phyloP scores from a whole-genome alignment of 2,888 invertebrate genomes.

The Papilio protenor region DNA sequence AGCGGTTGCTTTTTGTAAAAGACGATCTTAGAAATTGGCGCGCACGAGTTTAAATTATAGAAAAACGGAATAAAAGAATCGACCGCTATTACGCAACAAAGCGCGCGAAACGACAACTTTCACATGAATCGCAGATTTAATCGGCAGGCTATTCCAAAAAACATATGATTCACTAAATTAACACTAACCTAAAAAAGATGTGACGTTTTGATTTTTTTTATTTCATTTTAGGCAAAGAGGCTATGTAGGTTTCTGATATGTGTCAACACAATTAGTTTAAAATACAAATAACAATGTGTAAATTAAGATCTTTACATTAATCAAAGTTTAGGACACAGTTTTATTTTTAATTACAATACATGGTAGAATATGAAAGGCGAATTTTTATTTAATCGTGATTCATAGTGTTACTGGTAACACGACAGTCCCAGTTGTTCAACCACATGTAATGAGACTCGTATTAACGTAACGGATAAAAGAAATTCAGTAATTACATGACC shows the following conservation, averaged over 20 bases:
- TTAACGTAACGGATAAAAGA: constrained; percentile 39
- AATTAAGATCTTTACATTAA: no score
- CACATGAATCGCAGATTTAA: constrained; percentile 28
- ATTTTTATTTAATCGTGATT: background rate
- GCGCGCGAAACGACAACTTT: constrained; percentile 40
- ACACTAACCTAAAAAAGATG: constrained; percentile 17
- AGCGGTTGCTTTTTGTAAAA: background rate
- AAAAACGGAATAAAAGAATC: constrained; percentile 28
- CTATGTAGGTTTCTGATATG: background rate
- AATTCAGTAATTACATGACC: constrained; percentile 30
- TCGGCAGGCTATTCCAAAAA: constrained; percentile 22
- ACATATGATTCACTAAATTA: constrained; percentile 4
- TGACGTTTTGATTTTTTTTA: background rate
- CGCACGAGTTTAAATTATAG: constrained; percentile 20
- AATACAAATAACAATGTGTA: no score
- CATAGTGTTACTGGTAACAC: background rate
- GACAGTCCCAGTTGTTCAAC: constrained; percentile 13
- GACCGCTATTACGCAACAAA: constrained; percentile 37
- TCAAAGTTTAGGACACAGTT: background rate
- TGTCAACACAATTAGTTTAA: background rate
- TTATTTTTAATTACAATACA: background rate
- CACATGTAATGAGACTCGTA: constrained; percentile 25
- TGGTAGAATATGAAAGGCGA: background rate
- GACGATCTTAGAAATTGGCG: constrained; percentile 23
- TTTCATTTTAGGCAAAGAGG: background rate